A percentile compares a stretch with the other conserved stretches of the same genome.
Conservation (phyloP, 2,888 invertebrate genomes). For the Eilema griseolum region DNA sequence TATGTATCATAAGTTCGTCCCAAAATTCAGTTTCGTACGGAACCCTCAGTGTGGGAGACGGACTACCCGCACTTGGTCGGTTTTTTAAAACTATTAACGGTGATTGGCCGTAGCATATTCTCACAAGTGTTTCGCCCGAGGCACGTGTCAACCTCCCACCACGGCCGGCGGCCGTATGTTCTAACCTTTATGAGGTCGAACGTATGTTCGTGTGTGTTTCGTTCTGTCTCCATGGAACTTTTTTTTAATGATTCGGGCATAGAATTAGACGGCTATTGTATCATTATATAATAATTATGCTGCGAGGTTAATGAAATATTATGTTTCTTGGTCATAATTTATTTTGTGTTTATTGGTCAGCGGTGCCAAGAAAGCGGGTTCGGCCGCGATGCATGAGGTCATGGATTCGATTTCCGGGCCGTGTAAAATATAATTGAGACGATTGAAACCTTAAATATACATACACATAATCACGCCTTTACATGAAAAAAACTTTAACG, state of each 20-base stretch:
- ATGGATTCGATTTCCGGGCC: background rate
- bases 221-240: background rate
- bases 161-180: constrained; percentile 15
- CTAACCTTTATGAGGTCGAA: constrained; percentile 34
- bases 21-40: no score
- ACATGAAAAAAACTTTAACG: no score
- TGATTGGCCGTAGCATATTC: background rate
- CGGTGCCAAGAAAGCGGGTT: background rate
- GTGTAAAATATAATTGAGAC: background rate
- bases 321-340: background rate
- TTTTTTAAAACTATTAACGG: background rate
- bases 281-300: constrained; percentile 21
- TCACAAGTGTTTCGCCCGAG: constrained; percentile 29
- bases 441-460: no score
- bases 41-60: no score
- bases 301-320: background rate
- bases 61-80: no score
- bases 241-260: background rate
- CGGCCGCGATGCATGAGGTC: background rate
- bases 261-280: constrained; percentile 8
- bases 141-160: constrained; percentile 17
- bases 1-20: no score
- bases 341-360: background rate
- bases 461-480: no score
- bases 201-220: background rate